phyloP scores from a whole-genome alignment of 2,797 vertebrate genomes.

The Glyptemys insculpta region DNA sequence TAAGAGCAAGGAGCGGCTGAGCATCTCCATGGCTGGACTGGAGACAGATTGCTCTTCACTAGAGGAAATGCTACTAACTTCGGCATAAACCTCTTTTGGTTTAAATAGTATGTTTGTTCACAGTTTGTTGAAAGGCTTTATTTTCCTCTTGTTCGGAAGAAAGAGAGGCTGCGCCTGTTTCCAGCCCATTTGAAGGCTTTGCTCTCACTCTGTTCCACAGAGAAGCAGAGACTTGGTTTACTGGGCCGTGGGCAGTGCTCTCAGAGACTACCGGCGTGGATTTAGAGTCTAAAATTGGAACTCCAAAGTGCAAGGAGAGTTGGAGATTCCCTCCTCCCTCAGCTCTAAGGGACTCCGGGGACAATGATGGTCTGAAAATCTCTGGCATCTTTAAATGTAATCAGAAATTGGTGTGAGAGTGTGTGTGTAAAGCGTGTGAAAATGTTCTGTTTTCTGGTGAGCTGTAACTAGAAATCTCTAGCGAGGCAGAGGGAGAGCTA shows the following conservation, averaged over 20 bases:
- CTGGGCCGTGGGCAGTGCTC: not conserved
- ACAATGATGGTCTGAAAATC: not conserved
- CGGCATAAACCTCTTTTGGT: not conserved
- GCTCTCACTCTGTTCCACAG: fast-evolving
- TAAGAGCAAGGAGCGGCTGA: not conserved
- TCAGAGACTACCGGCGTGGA: not conserved
- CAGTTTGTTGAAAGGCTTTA: not conserved
- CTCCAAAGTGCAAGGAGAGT: not conserved
- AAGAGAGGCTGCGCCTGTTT: not conserved
- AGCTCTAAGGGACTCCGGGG: not conserved
- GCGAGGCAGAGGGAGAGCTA: not conserved
- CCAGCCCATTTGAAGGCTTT: not conserved
- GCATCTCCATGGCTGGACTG: not conserved
- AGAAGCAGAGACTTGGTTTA: not conserved
- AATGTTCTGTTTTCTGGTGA: not conserved
- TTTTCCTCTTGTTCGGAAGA: not conserved
- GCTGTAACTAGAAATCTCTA: not conserved
- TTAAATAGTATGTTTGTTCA: not conserved
- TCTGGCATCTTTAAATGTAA: not conserved
- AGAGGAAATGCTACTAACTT: not conserved
- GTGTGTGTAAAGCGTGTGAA: not conserved
- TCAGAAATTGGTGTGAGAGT: not conserved
- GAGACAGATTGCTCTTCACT: not conserved
- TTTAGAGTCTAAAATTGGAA: not conserved
- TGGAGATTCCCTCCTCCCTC: not conserved